phyloP scores from a whole-genome alignment of 2,888 invertebrate species.

The Drosophila aldrichi region DNA sequence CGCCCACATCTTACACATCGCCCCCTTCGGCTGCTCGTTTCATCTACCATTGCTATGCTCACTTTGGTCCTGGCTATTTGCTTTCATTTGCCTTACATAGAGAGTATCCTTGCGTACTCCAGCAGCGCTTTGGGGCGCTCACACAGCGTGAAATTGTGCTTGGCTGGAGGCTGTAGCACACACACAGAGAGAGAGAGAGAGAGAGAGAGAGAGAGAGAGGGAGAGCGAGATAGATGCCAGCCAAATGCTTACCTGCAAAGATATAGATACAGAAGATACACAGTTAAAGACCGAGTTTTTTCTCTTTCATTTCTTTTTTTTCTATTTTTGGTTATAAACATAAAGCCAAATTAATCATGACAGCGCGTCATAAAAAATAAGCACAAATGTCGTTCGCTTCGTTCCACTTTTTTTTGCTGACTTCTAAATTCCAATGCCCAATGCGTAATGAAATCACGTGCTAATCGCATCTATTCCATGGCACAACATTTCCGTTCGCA shows the following conservation, averaged over 20 bases:
- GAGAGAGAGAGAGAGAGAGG: background rate
- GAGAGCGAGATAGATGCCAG: constrained; percentile 10
- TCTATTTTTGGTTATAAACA: constrained; percentile 29
- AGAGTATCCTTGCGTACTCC: constrained; percentile 18
- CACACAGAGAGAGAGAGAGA: background rate
- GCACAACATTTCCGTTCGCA: background rate
- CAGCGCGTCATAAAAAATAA: constrained; percentile 50
- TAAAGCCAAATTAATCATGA: constrained; percentile 68
- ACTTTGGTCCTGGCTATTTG: constrained; percentile 53
- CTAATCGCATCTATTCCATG: constrained; percentile 27
- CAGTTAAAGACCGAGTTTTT: constrained; percentile 30
- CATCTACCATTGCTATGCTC: constrained; percentile 10
- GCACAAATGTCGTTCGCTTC: constrained; percentile 13
- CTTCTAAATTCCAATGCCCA: constrained; percentile 26
- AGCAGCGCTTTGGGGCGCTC: constrained; percentile 38
- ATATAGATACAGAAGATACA: constrained; percentile 37
- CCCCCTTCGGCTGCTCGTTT: background rate
- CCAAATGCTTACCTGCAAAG: constrained; percentile 66
- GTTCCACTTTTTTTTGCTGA: constrained; percentile 19
- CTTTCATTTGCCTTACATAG: constrained; percentile 57
- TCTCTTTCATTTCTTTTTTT: background rate
- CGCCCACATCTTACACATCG: background rate
- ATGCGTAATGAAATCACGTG: constrained; percentile 42
- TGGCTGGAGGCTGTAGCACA: background rate
- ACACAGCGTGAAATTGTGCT: constrained; percentile 63